These are phyloP conservation scores for Phodopus roborovskii DNA, from an alignment of 2,113 vertebrate genomes.

Conservation along the genomic window DNA sequence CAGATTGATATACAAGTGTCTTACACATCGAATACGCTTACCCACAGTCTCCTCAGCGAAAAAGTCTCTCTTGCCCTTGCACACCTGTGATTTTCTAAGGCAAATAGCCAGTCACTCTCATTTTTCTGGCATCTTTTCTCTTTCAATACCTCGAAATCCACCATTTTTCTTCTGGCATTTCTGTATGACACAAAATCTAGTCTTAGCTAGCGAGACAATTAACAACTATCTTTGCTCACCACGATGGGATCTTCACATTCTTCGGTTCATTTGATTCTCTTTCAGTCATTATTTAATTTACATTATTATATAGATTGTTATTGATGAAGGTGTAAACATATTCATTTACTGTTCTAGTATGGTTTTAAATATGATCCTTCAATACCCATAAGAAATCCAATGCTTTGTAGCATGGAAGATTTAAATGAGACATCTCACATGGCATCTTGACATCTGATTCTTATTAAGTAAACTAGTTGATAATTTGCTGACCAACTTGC, in stretches of 20 bases:
- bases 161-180: neutral
- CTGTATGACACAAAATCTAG: neutral
- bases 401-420: neutral
- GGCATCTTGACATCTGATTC: neutral
- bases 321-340: neutral
- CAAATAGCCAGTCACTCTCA: neutral
- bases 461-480: conserved; percentile 38
- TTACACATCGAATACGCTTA: neutral
- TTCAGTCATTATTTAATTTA: neutral
- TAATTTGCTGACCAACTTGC: conserved; percentile 46
- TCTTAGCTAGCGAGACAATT: conserved; percentile 16
- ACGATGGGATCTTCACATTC: neutral
- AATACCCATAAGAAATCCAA: neutral
- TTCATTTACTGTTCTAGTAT: neutral
- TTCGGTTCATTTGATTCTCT: neutral
- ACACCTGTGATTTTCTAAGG: neutral
- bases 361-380: conserved; percentile 44
- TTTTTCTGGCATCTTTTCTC: neutral
- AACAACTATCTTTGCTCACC: neutral
- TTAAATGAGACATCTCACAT: conserved; percentile 38
- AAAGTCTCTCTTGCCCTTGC: neutral
- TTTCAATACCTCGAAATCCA: conserved; percentile 24
- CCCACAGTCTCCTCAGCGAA: neutral
- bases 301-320: neutral
- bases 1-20: neutral